Base-by-base conservation (phyloP, 2,797 vertebrate species). In the Pyrocephalus nanus region DNA sequence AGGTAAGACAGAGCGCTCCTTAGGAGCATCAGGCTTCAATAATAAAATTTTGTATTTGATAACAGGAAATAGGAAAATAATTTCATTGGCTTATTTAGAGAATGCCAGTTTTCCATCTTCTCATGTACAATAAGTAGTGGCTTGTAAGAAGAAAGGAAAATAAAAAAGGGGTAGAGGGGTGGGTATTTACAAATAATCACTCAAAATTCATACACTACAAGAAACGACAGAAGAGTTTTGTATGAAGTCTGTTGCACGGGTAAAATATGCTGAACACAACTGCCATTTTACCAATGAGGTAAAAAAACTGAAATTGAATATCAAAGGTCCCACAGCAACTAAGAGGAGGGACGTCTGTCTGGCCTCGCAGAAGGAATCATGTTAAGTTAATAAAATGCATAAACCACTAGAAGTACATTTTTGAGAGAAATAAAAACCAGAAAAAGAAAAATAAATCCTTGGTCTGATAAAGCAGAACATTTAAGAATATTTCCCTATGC, bases 31-130 rank as follows among this genome's bases (percentile, higher is more conserved):
- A 90, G 20, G 70, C 70, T 90, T 93, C 88, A 90, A 57, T 95
- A 95, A 87, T 95, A 95, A 88, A 80, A 92, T 95, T 93, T 92
- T 15, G 32, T 54, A 86, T 90, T 87, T 94, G 89, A 91, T 88
- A 87, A 70, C 71, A 96, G 95, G 93, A 93, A 95, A 95, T 94
- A 94, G 83, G 89, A 86, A 91, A 96, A 93, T 96, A 91, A 96
- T 92, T 86, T 78, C 72, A 92, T 95, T 94, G 74, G 22, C 80
- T 96, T 27, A 0, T 72, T 96, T 95, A 93, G 34, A 92, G 62
- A 93, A 92, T 95, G 62, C 8, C 53, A 88, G 47, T 92, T 92
- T 91, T 91, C 79, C 91, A 92, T 95, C 86, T 92, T 90, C 84
- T 78, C 21, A n/a, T 73, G 34, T 19, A 78, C 43, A 76, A 64